A percentile compares a stretch with the other conserved stretches of the same genome.
Conservation (phyloP, 2,888 invertebrate genomes). For the Flabesymbios commensalis region DNA sequence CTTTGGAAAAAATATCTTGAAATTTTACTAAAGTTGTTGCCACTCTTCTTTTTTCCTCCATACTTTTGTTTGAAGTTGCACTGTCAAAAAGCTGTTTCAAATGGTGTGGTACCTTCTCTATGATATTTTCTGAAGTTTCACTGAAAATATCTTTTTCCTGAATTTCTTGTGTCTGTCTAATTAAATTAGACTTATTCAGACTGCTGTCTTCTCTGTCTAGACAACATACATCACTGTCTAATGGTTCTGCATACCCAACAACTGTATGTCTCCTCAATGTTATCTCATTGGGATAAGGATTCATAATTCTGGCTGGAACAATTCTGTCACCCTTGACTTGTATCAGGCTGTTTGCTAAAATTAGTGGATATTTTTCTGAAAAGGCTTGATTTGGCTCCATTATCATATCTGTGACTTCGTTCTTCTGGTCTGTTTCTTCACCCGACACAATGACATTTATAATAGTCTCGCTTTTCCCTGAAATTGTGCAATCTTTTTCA, state of each 20-base stretch:
- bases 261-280: too few species aligned
- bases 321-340: neutral
- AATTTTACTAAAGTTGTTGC: neutral
- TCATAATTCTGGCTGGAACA: neutral
- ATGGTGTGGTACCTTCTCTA: neutral
- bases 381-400: too few species aligned
- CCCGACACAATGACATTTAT: neutral
- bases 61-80: neutral
- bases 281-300: neutral
- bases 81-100: neutral
- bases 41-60: neutral
- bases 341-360: neutral
- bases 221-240: too few species aligned
- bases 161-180: too few species aligned
- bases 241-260: too few species aligned
- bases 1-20: neutral
- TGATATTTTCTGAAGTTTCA: neutral
- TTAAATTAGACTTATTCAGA: too few species aligned
- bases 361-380: too few species aligned
- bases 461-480: slow-evolving; percentile 1
- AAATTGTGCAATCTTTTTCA: neutral
- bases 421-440: neutral
- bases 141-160: too few species aligned
- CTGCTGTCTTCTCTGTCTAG: too few species aligned
- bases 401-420: too few species aligned